Evolutionary conservation across 64 coral and sea anemone species (phyloP), one percentile per base, ranked within the genome.

Genomic region (Montipora sp.): DNA sequence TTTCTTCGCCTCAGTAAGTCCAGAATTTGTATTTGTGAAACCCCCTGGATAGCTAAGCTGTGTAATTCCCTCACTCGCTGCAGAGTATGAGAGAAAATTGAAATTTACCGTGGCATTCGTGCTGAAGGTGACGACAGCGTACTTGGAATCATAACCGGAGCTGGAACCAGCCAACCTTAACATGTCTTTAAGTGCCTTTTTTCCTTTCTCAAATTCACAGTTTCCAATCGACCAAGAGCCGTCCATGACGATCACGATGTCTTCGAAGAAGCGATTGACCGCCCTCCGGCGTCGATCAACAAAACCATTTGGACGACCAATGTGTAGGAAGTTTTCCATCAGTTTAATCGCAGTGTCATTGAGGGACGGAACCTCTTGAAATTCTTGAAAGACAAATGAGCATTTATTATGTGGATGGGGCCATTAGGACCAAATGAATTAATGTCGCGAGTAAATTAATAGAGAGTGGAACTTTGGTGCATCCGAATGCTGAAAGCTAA

Each of bases 181-280:
- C 22, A 81, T 6, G 55, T 81, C 1, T 65, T 77, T 55, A 27
- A 92, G 81, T 4, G 90, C 90, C 18, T 27, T 51, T n/a, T 84
- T 72, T 48, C 73, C 81, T 83, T 78, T 72, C 19, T 51, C 47
- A 65, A 92, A 92, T 57, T 92, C 83, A 7, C 76, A 63, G 5
- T 7, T 18, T 4, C 69, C 69, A 23, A 85, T 19, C 21, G 90
- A 92, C 73, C 59, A 57, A 12, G 90, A 92, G 7, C 80, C 82
- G 24, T 92, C 90, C 14, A 92, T 77, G 21, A 92, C 75, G 2
- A 86, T 45, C 8, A 92, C 51, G 20, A 86, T 74, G 53, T 92
- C 90, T 15, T 61, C 79, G n/a, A n/a, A n/a, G 36, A 45, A 12
- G 53, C 9, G 9, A n/a, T 18, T 20, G 23, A 24, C 23, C 22